These are phyloP conservation scores for Cheilosia vernalis DNA, from an alignment of 2,888 invertebrate species.

Conservation along the genomic window DNA sequence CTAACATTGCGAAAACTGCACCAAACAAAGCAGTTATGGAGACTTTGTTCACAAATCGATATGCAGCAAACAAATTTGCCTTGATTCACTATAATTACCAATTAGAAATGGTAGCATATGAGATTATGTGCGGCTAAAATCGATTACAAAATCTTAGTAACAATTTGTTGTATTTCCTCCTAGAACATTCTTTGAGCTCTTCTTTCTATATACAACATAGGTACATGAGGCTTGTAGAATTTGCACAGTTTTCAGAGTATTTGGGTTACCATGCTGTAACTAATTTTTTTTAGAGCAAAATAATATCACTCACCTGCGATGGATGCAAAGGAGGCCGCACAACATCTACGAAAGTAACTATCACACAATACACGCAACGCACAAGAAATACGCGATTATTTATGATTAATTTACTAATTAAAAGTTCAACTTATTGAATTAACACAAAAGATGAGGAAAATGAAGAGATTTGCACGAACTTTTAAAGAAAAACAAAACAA, in stretches of 20 bases:
- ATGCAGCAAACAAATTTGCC: neutral
- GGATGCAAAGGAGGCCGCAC: constrained; percentile 22
- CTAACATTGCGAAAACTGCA: neutral
- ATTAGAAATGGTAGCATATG: neutral
- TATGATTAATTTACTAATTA: neutral
- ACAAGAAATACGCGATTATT: neutral
- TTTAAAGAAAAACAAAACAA: constrained; percentile 64
- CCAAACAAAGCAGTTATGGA: neutral
- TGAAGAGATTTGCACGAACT: constrained; percentile 32
- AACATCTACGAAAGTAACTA: constrained; percentile 6
- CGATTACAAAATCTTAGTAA: neutral
- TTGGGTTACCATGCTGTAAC: constrained; percentile 4
- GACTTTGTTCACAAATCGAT: constrained; percentile 8
- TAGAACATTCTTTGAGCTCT: neutral
- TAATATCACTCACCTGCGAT: constrained; percentile 54
- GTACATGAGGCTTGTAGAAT: neutral
- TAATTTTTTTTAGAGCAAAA: constrained; percentile 7
- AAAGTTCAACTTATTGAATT: neutral
- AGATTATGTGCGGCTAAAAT: constrained; percentile 15
- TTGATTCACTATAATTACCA: neutral
- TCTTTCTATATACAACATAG: neutral
- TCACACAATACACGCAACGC: constrained; percentile 3
- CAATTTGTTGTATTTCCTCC: neutral
- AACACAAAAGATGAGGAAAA: constrained; percentile 15
- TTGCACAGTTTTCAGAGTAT: neutral